These are phyloP conservation scores for Helarctos malayanus DNA, from an alignment of 2,797 vertebrate genomes.

Conservation along the genomic window DNA sequence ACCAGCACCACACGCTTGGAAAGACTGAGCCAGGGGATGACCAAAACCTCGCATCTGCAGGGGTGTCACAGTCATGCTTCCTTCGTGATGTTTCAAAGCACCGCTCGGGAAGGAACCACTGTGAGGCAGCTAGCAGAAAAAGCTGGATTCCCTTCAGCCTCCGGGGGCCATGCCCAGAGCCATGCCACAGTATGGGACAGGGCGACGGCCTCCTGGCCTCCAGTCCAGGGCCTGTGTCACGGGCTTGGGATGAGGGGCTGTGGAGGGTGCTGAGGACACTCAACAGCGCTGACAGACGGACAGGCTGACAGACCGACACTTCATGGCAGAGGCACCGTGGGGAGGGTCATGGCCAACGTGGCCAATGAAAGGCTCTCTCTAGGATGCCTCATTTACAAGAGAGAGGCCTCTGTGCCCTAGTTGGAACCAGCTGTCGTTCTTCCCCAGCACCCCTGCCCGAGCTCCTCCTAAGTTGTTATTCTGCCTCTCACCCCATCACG, in stretches of 20 bases:
- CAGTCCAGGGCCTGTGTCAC: background rate
- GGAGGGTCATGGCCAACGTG: accelerated
- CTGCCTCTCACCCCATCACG: conserved; percentile 46
- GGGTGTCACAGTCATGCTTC: background rate
- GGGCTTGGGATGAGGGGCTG: background rate
- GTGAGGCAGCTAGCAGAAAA: background rate
- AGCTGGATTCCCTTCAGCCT: background rate
- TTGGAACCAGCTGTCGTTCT: conserved; percentile 54
- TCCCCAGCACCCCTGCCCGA: conserved; percentile 66
- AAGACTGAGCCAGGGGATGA: background rate
- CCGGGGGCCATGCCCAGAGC: background rate
- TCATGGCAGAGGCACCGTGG: background rate
- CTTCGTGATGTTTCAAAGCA: background rate
- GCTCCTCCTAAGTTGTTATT: background rate
- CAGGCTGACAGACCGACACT: background rate
- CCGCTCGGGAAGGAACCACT: no score
- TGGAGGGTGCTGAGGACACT: background rate
- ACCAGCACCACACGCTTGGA: background rate
- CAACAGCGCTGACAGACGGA: background rate
- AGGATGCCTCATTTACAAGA: conserved; percentile 82
- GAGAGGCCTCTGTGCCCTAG: conserved; percentile 70
- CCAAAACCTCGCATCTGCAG: background rate
- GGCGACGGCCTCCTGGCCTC: background rate
- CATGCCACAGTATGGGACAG: background rate
- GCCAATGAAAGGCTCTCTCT: conserved; percentile 39